Base-by-base conservation (phyloP, 2,888 invertebrate species). In the Abrostola triplasia region DNA sequence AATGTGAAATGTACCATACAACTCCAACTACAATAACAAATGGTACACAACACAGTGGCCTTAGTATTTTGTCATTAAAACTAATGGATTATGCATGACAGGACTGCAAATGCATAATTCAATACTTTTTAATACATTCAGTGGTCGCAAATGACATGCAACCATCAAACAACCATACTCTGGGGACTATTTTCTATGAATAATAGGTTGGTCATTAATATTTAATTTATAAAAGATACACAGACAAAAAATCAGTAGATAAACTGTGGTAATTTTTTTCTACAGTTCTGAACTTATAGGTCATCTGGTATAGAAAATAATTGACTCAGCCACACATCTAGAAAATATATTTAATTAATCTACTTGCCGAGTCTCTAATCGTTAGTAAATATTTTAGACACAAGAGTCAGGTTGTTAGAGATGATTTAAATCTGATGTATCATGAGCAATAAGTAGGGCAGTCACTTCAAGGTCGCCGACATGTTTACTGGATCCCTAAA, bases 1-100 rank as follows among this genome's bases (percentile, higher is more conserved):
- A 44, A 37, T 51, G 50, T 24, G 10, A 40, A 51, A 54, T 50
- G 54, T 13, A 42, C 8, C 12, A 36, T 35, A 55, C 11, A 1
- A 6, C 5, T 50, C 41, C 41, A 35, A 37, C 5, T 50, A 47
- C 41, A 35, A 37, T 38, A 50, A n/a, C n/a, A 50, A 56, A 36
- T 48, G 48, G 52, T 40, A 38, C 59, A 75, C 35, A 12, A 53
- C 37, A 44, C 69, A 48, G 47, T 53, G 58, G 56, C 74, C 60
- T 69, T 64, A 60, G 40, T 50, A 37, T 55, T 69, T 52, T 60
- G 63, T 55, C 37, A 58, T 69, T 55, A 62, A 64, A 57, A 49
- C 11, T 56, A 57, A 78, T 75, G 35, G 36, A 56, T 65, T 59
- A 75, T 67, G 67, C 64, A 67, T 55, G 37, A 38, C 66, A 52